Base-by-base conservation (phyloP, 2,888 invertebrate species). In the Merodon equestris region DNA sequence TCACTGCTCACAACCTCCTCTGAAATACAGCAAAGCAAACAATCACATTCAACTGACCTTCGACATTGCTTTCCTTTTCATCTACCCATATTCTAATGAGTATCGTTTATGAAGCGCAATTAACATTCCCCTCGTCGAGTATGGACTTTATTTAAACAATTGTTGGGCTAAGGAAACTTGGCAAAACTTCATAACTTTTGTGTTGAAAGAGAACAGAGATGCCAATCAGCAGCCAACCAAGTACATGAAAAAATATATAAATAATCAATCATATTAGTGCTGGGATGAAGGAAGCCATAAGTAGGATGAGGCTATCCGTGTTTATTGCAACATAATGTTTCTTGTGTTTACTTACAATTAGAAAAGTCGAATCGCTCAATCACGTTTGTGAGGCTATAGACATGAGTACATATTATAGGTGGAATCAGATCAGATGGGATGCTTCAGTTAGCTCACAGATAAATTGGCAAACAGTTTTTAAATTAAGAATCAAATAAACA, bases 391-490 rank as follows among this genome's bases (percentile, higher is more conserved):
- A 7, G 27, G 27, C 27, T 27, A 27, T 27, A n/a, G n/a, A n/a
- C n/a, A n/a, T n/a, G n/a, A n/a, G n/a, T n/a, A n/a, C n/a, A 27
- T 27, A 7, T 27, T 27, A 7, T 27, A 27, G 27, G 27, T 27
- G 27, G 27, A 27, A 27, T 27, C 27, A 27, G 27, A 27, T 63
- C 68, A 57, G 53, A 63, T 66, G 64, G 54, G 38, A 56, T 72
- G 27, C 12, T 53, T 53, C 27, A 27, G 27, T 58, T 73, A 47
- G 14, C 17, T 57, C 58, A 61, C 71, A 66, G 66, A 71, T 60
- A 67, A 77, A 61, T 77, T 77, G 60, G 67, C 67, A 72, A 70
- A 45, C 34, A 19, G 19, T 53, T 34, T 44, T 53, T 63, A 42
- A 51, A 19, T 40, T 15, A n/a, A 34, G 48, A 70, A 48, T 36